Evolutionary conservation across 2,888 invertebrate species (phyloP), one percentile per base, ranked within the genome.

Genomic region (Archaeoteleia sp.): DNA sequence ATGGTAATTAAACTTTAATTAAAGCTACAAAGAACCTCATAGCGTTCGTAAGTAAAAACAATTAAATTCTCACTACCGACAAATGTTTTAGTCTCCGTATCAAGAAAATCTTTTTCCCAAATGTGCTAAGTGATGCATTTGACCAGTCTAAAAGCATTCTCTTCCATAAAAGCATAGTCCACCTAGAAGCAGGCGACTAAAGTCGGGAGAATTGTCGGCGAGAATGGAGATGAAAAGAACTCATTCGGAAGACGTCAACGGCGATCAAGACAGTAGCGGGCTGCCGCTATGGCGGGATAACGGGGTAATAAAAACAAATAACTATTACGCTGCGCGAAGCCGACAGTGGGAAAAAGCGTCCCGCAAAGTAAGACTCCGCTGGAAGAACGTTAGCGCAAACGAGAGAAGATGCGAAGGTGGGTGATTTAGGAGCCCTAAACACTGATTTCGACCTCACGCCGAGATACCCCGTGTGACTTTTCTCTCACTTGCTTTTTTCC

Each of bases 351-450:
- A 14, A 14, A 14, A 35, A 35, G 15, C 13, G 35, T 13, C 8
- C 15, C 13, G 34, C 12, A 34, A 34, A 34, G 13, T n/a, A 34
- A 10, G 17, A 13, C 5, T 8, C 7, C 32, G n/a, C n/a, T n/a
- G n/a, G 45, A 25, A 51, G 51, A 46, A 34, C 48, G 46, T 40
- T 49, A 49, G 45, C 34, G 20, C 48, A 53, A 61, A 34, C 35
- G 51, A 70, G 62, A 67, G 35, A 35, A 14, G 14, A 14, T 7
- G 9, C 12, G 34, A 10, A 34, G 10, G 35, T 6, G 7, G 10
- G 35, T 78, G 77, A 80, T 79, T 81, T 78, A 77, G 74, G 80
- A 76, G 78, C 77, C 80, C 78, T 80, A 80, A 81, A 81, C 79
- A 81, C 77, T 78, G 79, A 80, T 81, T 78, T 72, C 70, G 74